These are phyloP conservation scores for Tragelaphus strepsiceros DNA, from an alignment of 2,113 vertebrate genomes.

Conservation along the genomic window DNA sequence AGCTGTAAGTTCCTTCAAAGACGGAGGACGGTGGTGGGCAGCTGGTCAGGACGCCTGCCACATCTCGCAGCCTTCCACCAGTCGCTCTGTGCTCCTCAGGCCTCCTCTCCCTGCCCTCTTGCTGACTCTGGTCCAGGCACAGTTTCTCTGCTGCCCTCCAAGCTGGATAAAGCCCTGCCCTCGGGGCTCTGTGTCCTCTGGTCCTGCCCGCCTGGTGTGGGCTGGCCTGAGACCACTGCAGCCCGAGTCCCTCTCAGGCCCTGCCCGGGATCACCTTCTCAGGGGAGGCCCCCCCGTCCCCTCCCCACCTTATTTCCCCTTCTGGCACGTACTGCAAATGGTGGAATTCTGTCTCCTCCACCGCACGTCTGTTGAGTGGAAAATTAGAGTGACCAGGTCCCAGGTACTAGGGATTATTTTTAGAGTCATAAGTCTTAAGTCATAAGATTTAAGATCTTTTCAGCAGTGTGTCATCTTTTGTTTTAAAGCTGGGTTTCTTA, in stretches of 20 bases:
- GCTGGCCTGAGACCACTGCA: neutral
- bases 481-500: neutral
- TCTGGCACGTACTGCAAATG: neutral
- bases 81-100: too few relatives aligned
- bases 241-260: too few relatives aligned
- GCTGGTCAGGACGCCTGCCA: neutral
- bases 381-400: neutral
- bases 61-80: rapidly evolving
- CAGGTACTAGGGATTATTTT: neutral
- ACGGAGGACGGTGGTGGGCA: neutral
- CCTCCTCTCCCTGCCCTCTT: neutral
- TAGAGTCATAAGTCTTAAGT: neutral
- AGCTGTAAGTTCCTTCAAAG: neutral
- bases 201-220: neutral
- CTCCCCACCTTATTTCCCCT: neutral
- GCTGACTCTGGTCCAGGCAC: neutral
- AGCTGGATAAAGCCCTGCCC: neutral
- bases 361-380: too few relatives aligned
- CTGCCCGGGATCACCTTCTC: neutral
- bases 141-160: neutral
- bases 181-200: neutral
- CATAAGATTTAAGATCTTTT: neutral
- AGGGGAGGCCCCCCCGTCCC: neutral
- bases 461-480: neutral
- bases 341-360: neutral